phyloP scores from a whole-genome alignment of 1,140 invertebrate species.

The Pseudomyrmex concolor region DNA sequence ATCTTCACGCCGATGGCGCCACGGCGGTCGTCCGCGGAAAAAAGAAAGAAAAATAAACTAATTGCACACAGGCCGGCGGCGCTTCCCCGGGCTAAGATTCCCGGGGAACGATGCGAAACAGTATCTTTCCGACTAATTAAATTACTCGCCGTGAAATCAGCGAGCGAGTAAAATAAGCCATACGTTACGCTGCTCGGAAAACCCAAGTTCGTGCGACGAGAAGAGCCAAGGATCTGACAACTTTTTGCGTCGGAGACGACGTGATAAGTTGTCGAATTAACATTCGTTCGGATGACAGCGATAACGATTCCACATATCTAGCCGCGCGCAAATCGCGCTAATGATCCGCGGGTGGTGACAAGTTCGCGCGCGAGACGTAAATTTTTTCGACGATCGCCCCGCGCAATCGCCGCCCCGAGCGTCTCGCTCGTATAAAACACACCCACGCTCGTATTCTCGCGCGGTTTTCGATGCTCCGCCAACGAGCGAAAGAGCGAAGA shows the following conservation, averaged over 20 bases:
- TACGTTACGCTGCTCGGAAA: constrained; percentile 3
- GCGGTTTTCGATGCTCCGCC: not conserved
- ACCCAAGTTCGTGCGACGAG: not conserved
- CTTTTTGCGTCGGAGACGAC: constrained; percentile 27
- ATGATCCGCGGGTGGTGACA: constrained; percentile 38
- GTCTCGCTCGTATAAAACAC: constrained; percentile 23
- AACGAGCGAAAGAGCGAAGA: not conserved
- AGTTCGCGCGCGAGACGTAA: constrained; percentile 11
- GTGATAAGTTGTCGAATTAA: constrained; percentile 65
- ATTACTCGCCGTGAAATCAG: constrained; percentile 69
- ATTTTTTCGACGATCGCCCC: constrained; percentile 2
- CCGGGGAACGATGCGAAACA: constrained; percentile 58
- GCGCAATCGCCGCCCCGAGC: not conserved
- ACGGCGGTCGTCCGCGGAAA: not conserved
- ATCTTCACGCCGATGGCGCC: constrained; percentile 71
- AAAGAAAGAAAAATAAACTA: constrained; percentile 57
- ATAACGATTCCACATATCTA: constrained; percentile 31
- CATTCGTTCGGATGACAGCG: constrained; percentile 30
- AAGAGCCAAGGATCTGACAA: not conserved
- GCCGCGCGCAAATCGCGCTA: constrained; percentile 38
- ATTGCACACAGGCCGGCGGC: constrained; percentile 51
- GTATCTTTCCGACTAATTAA: constrained; percentile 69
- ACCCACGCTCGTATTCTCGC: not conserved
- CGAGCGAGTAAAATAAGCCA: constrained; percentile 31
- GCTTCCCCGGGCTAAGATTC: constrained; percentile 30